phyloP scores from a whole-genome alignment of 1,140 invertebrate species.

The Portunus trituberculatus region DNA sequence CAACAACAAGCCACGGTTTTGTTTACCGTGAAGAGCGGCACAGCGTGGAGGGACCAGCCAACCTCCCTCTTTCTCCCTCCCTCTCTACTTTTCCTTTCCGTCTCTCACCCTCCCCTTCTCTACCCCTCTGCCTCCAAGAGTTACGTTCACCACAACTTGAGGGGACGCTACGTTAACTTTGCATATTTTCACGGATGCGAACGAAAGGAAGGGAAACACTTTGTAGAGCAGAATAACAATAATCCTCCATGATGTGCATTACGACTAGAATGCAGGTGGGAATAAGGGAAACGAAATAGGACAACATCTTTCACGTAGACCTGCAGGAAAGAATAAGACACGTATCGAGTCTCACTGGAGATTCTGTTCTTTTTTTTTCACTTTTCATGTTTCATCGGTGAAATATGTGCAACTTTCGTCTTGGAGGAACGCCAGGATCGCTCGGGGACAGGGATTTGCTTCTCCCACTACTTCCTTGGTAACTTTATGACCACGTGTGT shows the following conservation, averaged over 20 bases:
- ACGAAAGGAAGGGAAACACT: not conserved
- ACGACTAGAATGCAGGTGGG: not conserved
- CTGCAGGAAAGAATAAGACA: not conserved
- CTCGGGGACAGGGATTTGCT: not conserved
- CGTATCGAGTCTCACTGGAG: not conserved
- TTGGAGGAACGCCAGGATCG: constrained; percentile 8
- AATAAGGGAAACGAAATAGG: not conserved
- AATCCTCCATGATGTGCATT: not conserved
- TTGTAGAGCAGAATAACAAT: not conserved
- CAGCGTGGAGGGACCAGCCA: not conserved
- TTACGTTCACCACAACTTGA: constrained; percentile 12
- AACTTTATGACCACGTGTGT: constrained; percentile 7
- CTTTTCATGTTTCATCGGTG: not conserved
- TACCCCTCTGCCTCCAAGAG: not conserved
- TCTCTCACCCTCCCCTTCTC: not conserved
- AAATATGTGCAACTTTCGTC: constrained; percentile 12
- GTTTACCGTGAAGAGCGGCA: not conserved
- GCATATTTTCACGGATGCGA: constrained; percentile 21
- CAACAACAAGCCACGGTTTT: not conserved
- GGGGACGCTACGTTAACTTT: not conserved
- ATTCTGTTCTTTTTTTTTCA: no score
- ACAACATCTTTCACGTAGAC: not conserved
- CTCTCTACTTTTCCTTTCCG: not conserved
- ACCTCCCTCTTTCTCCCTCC: not conserved
- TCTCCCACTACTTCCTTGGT: not conserved